Evolutionary conservation across 2,888 invertebrate species (phyloP).

Genomic region (Hedya salicella): DNA sequence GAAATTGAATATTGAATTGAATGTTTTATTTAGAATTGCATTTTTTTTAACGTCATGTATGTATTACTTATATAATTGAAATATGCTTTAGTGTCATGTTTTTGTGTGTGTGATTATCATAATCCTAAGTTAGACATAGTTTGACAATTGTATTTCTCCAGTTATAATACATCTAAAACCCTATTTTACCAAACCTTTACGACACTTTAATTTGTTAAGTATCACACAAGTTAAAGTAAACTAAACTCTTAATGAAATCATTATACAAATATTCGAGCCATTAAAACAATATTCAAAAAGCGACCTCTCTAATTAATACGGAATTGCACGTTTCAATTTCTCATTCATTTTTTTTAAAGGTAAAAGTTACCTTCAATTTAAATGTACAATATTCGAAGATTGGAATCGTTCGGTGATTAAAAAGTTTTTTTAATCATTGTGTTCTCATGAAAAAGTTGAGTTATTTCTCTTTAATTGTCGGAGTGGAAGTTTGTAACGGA

Average conservation of each 20-base stretch:
- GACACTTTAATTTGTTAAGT: too few species aligned
- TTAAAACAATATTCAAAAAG: not conserved
- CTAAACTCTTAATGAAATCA: not conserved
- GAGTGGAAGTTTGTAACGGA: conserved; percentile 4
- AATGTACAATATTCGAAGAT: conserved; percentile 24
- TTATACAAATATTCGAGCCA: not conserved
- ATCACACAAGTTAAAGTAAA: not conserved
- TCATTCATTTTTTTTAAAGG: not conserved
- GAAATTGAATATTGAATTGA: too few species aligned
- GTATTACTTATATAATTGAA: too few species aligned
- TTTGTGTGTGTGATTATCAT: too few species aligned
- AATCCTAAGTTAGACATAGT: too few species aligned
- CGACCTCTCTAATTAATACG: not conserved
- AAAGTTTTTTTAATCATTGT: conserved; percentile 37
- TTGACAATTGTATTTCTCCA: too few species aligned
- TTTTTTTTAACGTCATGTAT: too few species aligned
- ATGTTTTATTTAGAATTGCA: too few species aligned
- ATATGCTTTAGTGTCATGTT: too few species aligned
- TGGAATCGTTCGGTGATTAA: conserved; percentile 29
- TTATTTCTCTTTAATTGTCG: conserved; percentile 22
- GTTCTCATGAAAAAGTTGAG: conserved; percentile 25
- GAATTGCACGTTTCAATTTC: not conserved
- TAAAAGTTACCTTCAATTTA: conserved; percentile 15
- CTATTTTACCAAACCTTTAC: too few species aligned
- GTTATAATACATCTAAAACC: too few species aligned